phyloP scores from a whole-genome alignment of 2,113 vertebrate species.

The Tragelaphus strepsiceros region DNA sequence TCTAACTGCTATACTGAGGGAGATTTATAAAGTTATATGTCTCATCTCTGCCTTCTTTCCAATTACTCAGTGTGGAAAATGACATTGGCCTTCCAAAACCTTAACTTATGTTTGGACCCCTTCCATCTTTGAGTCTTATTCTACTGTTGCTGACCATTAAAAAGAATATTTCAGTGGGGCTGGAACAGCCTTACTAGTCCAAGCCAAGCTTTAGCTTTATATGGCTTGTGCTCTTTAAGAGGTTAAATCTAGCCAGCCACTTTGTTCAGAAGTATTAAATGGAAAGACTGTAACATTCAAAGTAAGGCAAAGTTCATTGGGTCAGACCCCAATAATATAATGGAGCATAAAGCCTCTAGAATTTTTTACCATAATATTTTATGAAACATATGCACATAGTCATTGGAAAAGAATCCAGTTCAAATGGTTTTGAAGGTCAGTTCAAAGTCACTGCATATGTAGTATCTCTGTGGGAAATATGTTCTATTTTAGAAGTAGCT shows the following conservation, averaged over 20 bases:
- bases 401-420: conserved; percentile 40
- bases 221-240: conserved; percentile 56
- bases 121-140: conserved; percentile 54
- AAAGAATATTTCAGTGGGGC: conserved; percentile 55
- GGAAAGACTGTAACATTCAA: conserved; percentile 58
- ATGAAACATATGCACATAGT: conserved; percentile 54
- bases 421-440: conserved; percentile 55
- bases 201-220: conserved; percentile 62
- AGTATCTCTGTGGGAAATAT: conserved; percentile 37
- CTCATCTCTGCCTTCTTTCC: conserved; percentile 45
- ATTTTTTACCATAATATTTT: conserved; percentile 56
- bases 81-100: conserved; percentile 44
- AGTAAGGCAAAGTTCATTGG: conserved; percentile 60
- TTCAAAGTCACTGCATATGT: conserved; percentile 36
- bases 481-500: background rate
- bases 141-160: conserved; percentile 61
- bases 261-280: conserved; percentile 62
- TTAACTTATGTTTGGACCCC: conserved; percentile 53
- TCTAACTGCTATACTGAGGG: background rate
- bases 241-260: conserved; percentile 54
- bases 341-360: conserved; percentile 57
- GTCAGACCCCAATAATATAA: conserved; percentile 54
- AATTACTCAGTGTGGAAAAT: conserved; percentile 58
- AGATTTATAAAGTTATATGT: conserved; percentile 13
- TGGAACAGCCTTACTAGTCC: conserved; percentile 36